A percentile compares a stretch with the other conserved stretches of the same genome.
Evolutionary conservation across 1,140 invertebrate species (phyloP).

Genomic region (Listronotus bonariensis): DNA sequence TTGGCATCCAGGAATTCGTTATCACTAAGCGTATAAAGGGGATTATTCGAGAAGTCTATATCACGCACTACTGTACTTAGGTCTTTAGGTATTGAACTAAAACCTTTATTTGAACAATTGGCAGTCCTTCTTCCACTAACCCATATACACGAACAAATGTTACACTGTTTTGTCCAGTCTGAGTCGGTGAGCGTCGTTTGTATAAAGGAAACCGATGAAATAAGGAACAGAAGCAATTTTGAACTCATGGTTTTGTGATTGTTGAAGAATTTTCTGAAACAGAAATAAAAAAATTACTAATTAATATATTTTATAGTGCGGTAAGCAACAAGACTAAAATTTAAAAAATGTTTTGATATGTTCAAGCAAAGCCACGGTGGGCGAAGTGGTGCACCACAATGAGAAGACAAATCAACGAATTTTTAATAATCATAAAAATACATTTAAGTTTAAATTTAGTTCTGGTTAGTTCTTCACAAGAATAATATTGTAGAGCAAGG

Average conservation of each 20-base stretch:
- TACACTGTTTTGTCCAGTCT: slow-evolving; percentile 63
- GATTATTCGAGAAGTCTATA: slow-evolving; percentile 76
- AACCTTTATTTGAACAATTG: slow-evolving; percentile 66
- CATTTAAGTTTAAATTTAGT: too few relatives aligned
- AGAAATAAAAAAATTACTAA: slow-evolving; percentile 4
- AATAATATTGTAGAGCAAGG: too few relatives aligned
- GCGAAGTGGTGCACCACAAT: too few relatives aligned
- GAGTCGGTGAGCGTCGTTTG: slow-evolving; percentile 48
- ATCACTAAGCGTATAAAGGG: slow-evolving; percentile 65
- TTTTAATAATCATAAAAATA: too few relatives aligned
- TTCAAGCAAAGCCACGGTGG: too few relatives aligned
- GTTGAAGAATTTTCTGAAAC: slow-evolving; percentile 31
- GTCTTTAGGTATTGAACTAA: slow-evolving; percentile 68
- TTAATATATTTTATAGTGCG: too few relatives aligned
- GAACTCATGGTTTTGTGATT: slow-evolving; percentile 26
- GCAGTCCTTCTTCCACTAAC: slow-evolving; percentile 79
- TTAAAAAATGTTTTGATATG: too few relatives aligned
- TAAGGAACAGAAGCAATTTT: slow-evolving; percentile 30
- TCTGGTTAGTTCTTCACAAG: too few relatives aligned
- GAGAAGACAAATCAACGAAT: too few relatives aligned
- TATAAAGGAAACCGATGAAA: slow-evolving; percentile 26
- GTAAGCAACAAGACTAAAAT: too few relatives aligned
- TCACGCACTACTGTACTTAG: slow-evolving; percentile 76
- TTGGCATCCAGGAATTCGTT: slow-evolving; percentile 72
- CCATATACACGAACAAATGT: slow-evolving; percentile 77